These are phyloP conservation scores for Sebastes fasciatus DNA, from an alignment of 2,113 vertebrate species.

Conservation along the genomic window DNA sequence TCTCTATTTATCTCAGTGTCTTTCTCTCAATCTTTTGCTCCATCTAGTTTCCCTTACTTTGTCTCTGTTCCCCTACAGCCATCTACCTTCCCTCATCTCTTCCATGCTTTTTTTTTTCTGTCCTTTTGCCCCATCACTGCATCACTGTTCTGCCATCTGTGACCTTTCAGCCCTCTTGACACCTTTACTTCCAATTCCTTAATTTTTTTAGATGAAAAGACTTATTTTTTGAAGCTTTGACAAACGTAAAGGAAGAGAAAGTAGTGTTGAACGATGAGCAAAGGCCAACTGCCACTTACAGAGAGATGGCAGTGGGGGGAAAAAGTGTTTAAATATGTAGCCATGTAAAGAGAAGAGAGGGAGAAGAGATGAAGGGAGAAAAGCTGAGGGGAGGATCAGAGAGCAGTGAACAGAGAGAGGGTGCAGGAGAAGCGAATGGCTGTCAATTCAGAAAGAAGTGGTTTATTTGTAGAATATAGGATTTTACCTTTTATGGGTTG, in stretches of 20 bases:
- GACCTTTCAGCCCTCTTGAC: conserved; percentile 24
- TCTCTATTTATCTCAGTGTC: conserved; percentile 11
- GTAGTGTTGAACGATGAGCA: conserved; percentile 31
- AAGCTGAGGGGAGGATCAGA: conserved; percentile 32
- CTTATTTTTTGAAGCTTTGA: conserved; percentile 8
- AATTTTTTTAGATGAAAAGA: not conserved
- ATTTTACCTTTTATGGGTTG: not conserved
- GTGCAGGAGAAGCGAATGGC: not conserved
- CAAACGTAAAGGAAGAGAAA: not conserved
- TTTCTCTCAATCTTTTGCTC: not conserved
- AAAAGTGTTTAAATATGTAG: conserved; percentile 5
- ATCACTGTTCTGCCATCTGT: conserved; percentile 45
- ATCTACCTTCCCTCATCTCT: conserved; percentile 11
- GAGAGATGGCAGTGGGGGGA: conserved; percentile 1
- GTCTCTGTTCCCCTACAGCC: conserved; percentile 23
- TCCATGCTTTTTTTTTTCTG: not conserved
- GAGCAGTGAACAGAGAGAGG: not conserved
- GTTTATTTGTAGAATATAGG: conserved; percentile 14
- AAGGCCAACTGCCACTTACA: conserved; percentile 23
- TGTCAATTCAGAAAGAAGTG: conserved; percentile 23
- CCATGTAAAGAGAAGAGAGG: conserved; percentile 13
- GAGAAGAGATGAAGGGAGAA: conserved; percentile 22
- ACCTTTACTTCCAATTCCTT: not conserved
- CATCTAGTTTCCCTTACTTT: not conserved
- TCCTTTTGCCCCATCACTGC: not conserved